Evolutionary conservation across 2,113 vertebrate genomes (phyloP), one percentile per base, ranked within the genome.

Genomic region (Parotia lawesii): DNA sequence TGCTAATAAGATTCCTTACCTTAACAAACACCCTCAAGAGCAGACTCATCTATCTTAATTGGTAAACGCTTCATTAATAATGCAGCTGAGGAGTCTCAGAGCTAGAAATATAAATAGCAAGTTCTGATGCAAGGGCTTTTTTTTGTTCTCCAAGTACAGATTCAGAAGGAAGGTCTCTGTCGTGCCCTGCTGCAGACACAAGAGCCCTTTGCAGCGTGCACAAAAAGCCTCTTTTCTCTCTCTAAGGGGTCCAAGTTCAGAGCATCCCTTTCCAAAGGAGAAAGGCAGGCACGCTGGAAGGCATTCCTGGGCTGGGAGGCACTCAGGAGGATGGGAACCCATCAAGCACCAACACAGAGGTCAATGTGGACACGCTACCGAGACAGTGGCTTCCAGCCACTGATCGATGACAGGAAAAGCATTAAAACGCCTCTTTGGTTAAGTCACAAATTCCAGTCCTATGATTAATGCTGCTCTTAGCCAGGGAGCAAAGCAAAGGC

Each of bases 11-110:
- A 94, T 85, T 97, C 95, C 96, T 97, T 97, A 98, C 97, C 97
- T 97, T 96, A 98, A 97, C 97, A 98, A 97, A 98, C 94, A 98
- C 95, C 96, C 97, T 97, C 94, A 97, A 97, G 96, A 97, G 97
- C 92, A 96, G 96, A 93, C 96, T 98, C 96, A 96, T 97, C 94
- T 95, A 94, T 97, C 94, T 96, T 98, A 98, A 98, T 98, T 97
- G 97, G 97, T 96, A 96, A 96, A 97, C 6, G 94, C 93, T 97
- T 98, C 95, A 95, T 98, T 98, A 98, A 98, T 98, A 97, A 97
- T 98, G 97, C 95, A 97, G 93, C 95, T 87, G 84, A 91, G 89
- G 83, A 97, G 93, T 94, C 89, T 96, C 95, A 94, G 90, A 89
- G 86, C 88, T 94, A 76, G 87, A 96, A 95, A 91, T 96, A 96